Percentiles rank a stretch among this genome's conserved stretches.
Evolutionary conservation across 2,113 vertebrate species (phyloP).

Genomic region (Hemiprocne comata): DNA sequence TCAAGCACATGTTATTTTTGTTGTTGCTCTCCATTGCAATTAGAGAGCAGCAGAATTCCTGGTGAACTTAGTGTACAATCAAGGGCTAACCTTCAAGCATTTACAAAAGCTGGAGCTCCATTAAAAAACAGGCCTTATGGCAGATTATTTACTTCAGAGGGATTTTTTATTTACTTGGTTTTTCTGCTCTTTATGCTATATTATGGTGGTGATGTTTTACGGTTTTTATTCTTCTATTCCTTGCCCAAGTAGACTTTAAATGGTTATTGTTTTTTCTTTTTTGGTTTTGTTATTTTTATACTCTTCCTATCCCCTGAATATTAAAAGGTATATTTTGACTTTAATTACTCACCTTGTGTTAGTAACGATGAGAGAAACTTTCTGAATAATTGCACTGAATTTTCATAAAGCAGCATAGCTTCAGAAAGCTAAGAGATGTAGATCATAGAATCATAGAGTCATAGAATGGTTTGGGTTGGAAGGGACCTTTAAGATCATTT

Average conservation of each 20-base stretch:
- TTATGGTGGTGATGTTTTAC: neutral
- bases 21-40: neutral
- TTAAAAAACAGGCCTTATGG: neutral
- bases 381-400: constrained; percentile 23
- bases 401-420: constrained; percentile 49
- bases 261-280: neutral
- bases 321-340: constrained; percentile 39
- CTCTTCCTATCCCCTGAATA: neutral
- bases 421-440: constrained; percentile 15
- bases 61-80: neutral
- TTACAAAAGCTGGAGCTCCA: neutral
- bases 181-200: neutral
- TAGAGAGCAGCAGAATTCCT: neutral
- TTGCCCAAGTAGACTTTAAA: neutral
- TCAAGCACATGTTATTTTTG: neutral
- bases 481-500: too few relatives aligned
- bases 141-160: neutral
- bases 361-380: constrained; percentile 37
- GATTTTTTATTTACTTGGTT: neutral
- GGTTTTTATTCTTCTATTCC: neutral
- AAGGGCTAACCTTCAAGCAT: neutral
- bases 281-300: neutral
- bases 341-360: constrained; percentile 55
- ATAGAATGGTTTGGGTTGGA: too few relatives aligned
- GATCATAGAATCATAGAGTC: neutral